Conservation (phyloP, 2,113 vertebrate genomes). For the Orientallactaga bullata region DNA sequence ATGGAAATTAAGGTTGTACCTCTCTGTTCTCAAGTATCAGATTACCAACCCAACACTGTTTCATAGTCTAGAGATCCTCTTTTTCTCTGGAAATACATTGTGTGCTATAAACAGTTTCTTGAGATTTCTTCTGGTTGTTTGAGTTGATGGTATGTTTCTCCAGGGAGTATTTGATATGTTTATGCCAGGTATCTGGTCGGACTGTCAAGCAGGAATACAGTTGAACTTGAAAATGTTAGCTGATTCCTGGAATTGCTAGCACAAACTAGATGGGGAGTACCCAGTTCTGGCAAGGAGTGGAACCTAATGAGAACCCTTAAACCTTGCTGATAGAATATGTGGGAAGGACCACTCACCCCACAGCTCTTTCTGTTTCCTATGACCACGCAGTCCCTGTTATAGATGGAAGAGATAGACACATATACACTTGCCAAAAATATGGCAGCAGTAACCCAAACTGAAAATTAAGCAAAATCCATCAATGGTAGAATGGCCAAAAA, state of each 20-base stretch:
- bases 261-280: neutral
- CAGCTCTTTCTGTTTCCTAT: too few species aligned
- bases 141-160: neutral
- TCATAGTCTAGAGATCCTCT: neutral
- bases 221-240: neutral
- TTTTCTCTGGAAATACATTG: neutral
- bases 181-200: neutral
- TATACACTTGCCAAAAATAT: neutral
- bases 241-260: neutral
- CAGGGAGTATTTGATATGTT: neutral
- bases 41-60: neutral
- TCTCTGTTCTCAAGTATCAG: neutral
- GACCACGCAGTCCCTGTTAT: neutral
- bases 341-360: neutral
- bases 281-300: neutral
- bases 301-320: neutral
- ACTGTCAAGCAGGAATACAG: neutral
- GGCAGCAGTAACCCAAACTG: neutral
- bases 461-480: neutral
- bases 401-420: neutral
- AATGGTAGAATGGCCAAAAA: neutral
- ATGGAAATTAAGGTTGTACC: neutral
- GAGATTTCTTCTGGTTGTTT: neutral
- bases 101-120: neutral
- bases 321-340: too few species aligned